Percentiles rank a stretch among this genome's conserved stretches.
Evolutionary conservation across 2,888 invertebrate genomes (phyloP).

Genomic region (Chorisops tibialis): DNA sequence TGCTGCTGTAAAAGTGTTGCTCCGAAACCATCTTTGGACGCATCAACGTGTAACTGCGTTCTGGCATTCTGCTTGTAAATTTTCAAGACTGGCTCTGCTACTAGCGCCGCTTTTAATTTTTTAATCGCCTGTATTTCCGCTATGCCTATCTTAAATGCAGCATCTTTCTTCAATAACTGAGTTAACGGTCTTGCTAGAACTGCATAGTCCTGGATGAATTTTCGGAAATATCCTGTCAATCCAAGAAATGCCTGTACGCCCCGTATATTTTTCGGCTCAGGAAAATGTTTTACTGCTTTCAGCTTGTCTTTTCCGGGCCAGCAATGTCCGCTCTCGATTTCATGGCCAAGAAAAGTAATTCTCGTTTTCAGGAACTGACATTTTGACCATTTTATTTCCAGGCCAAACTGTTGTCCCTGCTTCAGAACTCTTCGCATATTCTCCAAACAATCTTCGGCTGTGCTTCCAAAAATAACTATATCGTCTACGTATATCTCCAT

Average conservation of each 20-base stretch:
- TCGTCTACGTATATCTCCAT: constrained; percentile 37
- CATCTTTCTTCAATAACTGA: constrained; percentile 33
- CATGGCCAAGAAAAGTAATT: constrained; percentile 38
- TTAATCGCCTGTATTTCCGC: constrained; percentile 37
- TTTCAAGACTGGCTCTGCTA: constrained; percentile 36
- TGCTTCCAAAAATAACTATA: constrained; percentile 33
- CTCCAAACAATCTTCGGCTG: constrained; percentile 20
- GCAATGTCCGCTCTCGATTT: constrained; percentile 38
- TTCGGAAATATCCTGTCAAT: constrained; percentile 43
- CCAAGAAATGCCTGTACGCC: constrained; percentile 42
- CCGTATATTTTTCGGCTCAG: constrained; percentile 37
- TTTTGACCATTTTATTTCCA: constrained; percentile 35
- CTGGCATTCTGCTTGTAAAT: too few relatives aligned
- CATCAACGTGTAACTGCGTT: constrained; percentile 41
- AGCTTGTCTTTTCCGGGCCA: constrained; percentile 39
- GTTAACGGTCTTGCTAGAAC: constrained; percentile 41
- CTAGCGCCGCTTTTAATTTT: constrained; percentile 12
- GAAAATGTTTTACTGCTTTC: constrained; percentile 39
- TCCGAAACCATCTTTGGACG: constrained; percentile 37
- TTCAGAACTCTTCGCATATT: constrained; percentile 25
- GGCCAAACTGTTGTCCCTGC: constrained; percentile 24
- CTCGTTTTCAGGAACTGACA: constrained; percentile 35
- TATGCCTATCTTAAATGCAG: constrained; percentile 31
- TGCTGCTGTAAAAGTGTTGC: constrained; percentile 28
- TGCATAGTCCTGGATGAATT: constrained; percentile 42